Base-by-base conservation (phyloP, 2,797 vertebrate genomes). In the Lagocephalus sceleratus region DNA sequence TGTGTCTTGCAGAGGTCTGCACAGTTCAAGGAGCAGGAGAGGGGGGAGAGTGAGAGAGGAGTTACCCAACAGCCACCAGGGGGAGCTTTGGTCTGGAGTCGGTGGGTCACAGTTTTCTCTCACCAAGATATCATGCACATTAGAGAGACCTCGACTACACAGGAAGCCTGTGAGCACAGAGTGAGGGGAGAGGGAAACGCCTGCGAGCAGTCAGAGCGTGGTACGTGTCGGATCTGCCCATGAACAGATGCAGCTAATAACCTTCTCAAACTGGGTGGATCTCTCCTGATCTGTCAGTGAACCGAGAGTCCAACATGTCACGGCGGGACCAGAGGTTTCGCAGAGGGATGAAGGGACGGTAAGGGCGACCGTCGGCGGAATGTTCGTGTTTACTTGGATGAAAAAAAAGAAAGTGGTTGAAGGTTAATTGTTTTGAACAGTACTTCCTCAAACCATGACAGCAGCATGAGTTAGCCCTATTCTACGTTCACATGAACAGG, bases 321-420 rank as follows among this genome's bases (percentile, higher is more conserved):
- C 79, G 87, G 35, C 80, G 88, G 64, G 91, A 92, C 72, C 88
- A 90, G 81, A 84, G 88, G 51, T 91, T 88, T 82, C 76, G 84
- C 41, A 86, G 83, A 63, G 88, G 85, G 68, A 79, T 76, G 38
- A 91, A 89, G 21, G 88, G 84, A 82, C 83, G 88, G 91, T 92
- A 88, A 83, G 87, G 47, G 26, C 11, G 1, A 5, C 25, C 29
- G 32, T 41, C 8, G 2, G 10, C 43, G 2, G 50, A 9, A 50
- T 29, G 46, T 26, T n/a, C n/a, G 52, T 41, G 40, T 26, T 1
- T 16, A 42, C n/a, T 17, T 3, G 19, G 41, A n/a, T 2, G 41
- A 4, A 17, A 55, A 15, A 54, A 49, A 39, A 49, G 26, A 3
- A 38, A 21, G 57, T 41, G 10, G 20, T 21, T 57, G 26, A n/a